Evolutionary conservation across 2,888 invertebrate species (phyloP), one percentile per base, ranked within the genome.

Genomic region (Busseola fusca): DNA sequence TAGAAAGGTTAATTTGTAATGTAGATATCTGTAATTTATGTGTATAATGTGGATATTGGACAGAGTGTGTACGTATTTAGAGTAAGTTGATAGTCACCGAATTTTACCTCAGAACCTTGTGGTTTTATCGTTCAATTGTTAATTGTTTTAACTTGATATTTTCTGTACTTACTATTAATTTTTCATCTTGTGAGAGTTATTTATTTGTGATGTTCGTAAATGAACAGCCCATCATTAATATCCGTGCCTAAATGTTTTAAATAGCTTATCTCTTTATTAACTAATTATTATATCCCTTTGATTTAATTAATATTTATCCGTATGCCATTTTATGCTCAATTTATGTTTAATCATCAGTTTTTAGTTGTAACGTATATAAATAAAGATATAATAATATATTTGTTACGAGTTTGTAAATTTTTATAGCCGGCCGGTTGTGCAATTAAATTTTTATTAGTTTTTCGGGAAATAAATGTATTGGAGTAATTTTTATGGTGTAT

Each of bases 381-480:
- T 90, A 89, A 86, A 80, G 64, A 78, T 79, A 80, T 62, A 72
- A 40, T 83, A 74, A 42, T 74, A 73, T 40, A 48, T 64, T 79
- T 81, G 78, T 84, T 85, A 86, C 81, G 82, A 84, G 72, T 87
- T 88, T 92, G 92, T 92, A 91, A 84, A 90, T 88, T 88, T 73
- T 90, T 88, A 87, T 87, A 84, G 88, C 91, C 92, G 95, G 95
- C 95, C 95, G 95, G 95, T 93, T 92, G 95, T 95, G 95, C 95
- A 95, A 95, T 95, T 87, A 90, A 91, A 89, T 79, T 84, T 88
- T 88, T 86, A 87, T 87, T 87, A 87, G 86, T 87, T 78, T 87
- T 87, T 87, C 76, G 83, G 74, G 81, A 86, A 84, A 77, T 86
- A 85, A 86, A 85, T 82, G 76, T 80, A 88, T 88, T 85, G 80